These are phyloP conservation scores for Hydroisotoma schaefferi DNA, from an alignment of 2,888 invertebrate genomes.

Conservation along the genomic window DNA sequence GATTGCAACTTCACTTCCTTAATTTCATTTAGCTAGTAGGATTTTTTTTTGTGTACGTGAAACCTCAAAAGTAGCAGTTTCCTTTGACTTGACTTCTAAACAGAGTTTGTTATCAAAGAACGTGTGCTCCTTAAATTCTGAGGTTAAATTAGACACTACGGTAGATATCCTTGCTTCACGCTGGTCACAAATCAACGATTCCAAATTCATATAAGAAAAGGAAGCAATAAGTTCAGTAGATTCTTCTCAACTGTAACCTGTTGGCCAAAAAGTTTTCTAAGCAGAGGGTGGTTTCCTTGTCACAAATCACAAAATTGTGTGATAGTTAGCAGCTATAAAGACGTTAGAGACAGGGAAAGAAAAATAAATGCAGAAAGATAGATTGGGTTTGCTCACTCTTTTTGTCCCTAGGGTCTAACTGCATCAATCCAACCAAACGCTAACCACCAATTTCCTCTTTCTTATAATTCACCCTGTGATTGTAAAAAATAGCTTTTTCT, in stretches of 20 bases:
- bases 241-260: conserved; percentile 1
- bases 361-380: background rate
- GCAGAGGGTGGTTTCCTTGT: background rate
- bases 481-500: conserved; percentile 1
- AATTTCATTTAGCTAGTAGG: background rate
- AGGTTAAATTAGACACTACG: background rate
- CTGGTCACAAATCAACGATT: background rate
- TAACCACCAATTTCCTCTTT: conserved; percentile 14
- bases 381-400: background rate
- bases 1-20: conserved; percentile 1
- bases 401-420: conserved; percentile 12
- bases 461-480: background rate
- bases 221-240: background rate
- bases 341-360: background rate
- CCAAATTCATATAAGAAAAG: background rate
- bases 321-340: no score
- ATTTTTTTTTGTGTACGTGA: background rate
- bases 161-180: no score
- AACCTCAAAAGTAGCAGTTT: conserved; percentile 5
- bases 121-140: background rate
- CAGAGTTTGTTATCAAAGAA: background rate
- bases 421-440: conserved; percentile 8
- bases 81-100: background rate
- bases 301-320: no score
- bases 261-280: background rate